These are phyloP conservation scores for Aradus depressus DNA, from an alignment of 2,888 invertebrate species.

Conservation along the genomic window DNA sequence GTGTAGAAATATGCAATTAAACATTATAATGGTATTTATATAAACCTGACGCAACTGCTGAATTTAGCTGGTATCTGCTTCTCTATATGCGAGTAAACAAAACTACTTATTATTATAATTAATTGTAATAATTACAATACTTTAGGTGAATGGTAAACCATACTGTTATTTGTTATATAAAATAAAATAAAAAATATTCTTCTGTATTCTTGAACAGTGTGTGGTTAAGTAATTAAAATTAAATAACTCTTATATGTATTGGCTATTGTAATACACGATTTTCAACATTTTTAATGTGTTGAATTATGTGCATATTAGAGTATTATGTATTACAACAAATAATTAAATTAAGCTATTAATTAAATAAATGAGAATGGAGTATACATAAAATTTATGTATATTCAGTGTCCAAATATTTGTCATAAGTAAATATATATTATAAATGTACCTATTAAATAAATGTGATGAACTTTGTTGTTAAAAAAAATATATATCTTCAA, in stretches of 20 bases:
- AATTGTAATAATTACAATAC: conserved; percentile 11
- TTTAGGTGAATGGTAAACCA: conserved; percentile 12
- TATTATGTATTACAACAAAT: conserved; percentile 12
- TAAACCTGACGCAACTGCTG: no score
- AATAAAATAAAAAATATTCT: conserved; percentile 1
- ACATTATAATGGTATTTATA: no score
- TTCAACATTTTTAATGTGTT: conserved; percentile 12
- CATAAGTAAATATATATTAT: not conserved
- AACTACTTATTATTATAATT: conserved; percentile 13
- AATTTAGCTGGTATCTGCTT: conserved; percentile 9
- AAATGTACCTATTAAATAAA: conserved; percentile 13
- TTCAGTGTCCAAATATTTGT: conserved; percentile 13
- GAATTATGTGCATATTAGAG: conserved; percentile 13
- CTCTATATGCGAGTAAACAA: conserved; percentile 7
- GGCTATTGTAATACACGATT: conserved; percentile 9
- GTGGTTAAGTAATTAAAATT: conserved; percentile 5
- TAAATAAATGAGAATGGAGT: conserved; percentile 7
- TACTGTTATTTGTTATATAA: conserved; percentile 16
- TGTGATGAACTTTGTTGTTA: conserved; percentile 20
- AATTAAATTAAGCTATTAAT: conserved; percentile 5
- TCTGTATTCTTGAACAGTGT: conserved; percentile 3
- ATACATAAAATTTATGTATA: conserved; percentile 6
- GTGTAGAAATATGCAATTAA: no score
- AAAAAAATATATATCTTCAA: no score
- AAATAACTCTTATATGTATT: no score